phyloP scores from a whole-genome alignment of 2,797 vertebrate species.

The Thalassophryne amazonica region DNA sequence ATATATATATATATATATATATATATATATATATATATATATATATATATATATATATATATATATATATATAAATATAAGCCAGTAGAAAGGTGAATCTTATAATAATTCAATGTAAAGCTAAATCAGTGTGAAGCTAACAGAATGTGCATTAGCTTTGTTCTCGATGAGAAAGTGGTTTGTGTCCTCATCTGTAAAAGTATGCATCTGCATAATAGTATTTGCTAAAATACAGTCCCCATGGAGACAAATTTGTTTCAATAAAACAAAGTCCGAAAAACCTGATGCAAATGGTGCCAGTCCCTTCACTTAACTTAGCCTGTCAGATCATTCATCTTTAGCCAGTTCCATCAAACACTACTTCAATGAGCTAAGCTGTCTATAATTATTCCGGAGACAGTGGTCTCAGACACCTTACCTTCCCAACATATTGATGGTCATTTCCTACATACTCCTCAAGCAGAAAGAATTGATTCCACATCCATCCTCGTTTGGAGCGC shows the following conservation, averaged over 20 bases:
- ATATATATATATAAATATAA: too few species aligned
- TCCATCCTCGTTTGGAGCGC: constrained; percentile 95
- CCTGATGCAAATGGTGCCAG: constrained; percentile 2
- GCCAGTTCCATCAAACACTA: constrained; percentile 55
- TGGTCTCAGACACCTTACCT: constrained; percentile 80
- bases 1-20: too few species aligned
- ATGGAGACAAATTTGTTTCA: background rate
- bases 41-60: too few species aligned
- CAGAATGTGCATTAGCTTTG: too few species aligned
- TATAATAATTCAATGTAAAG: too few species aligned
- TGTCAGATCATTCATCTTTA: constrained; percentile 50
- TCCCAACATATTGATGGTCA: constrained; percentile 97
- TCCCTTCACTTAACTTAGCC: constrained; percentile 36
- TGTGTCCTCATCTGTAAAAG: too few species aligned
- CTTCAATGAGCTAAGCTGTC: constrained; percentile 41
- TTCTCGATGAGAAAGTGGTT: too few species aligned
- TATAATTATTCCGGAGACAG: constrained; percentile 44
- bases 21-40: too few species aligned
- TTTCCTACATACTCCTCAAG: constrained; percentile 95
- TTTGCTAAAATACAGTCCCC: too few species aligned
- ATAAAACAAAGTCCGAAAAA: background rate
- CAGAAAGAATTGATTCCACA: constrained; percentile 99
- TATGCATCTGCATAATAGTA: too few species aligned
- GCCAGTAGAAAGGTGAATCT: too few species aligned
- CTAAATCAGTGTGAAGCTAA: too few species aligned